Conservation (phyloP, 2,888 invertebrate species). For the Cylindroiulus punctatus region DNA sequence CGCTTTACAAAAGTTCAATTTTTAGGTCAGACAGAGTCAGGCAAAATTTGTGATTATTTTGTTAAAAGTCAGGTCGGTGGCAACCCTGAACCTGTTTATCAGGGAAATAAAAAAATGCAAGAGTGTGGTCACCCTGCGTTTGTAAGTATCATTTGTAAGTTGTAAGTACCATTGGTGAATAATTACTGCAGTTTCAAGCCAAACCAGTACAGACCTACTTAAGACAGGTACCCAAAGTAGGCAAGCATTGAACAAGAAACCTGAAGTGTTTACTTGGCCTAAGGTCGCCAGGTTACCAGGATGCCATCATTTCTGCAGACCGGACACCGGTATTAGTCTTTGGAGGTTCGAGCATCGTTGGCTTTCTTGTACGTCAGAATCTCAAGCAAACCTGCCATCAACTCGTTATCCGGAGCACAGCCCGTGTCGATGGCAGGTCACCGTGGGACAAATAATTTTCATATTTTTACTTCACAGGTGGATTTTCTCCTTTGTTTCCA, state of each 20-base stretch:
- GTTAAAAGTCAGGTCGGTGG: too few relatives aligned
- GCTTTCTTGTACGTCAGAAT: not conserved
- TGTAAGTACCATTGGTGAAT: too few relatives aligned
- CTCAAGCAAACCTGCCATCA: not conserved
- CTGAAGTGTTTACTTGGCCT: not conserved
- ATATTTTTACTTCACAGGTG: slow-evolving; percentile 24
- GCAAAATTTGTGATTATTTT: too few relatives aligned
- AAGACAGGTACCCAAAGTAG: not conserved
- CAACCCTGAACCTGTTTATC: too few relatives aligned
- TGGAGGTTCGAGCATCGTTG: not conserved
- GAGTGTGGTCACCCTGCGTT: too few relatives aligned
- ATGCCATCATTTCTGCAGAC: slow-evolving; percentile 5
- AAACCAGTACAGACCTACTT: not conserved
- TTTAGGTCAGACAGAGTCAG: too few relatives aligned
- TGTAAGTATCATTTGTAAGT: too few relatives aligned
- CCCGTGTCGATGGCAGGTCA: not conserved
- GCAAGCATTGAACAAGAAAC: not conserved
- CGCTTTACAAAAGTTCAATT: too few relatives aligned
- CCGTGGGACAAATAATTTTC: slow-evolving; percentile 39
- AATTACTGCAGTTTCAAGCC: not conserved
- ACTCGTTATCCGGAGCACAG: slow-evolving; percentile 13
- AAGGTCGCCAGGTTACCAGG: slow-evolving; percentile 36
- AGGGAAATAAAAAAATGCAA: too few relatives aligned
- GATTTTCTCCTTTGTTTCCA: slow-evolving; percentile 34
- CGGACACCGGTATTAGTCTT: not conserved